These are phyloP conservation scores for Malacosoma neustria DNA, from an alignment of 2,888 invertebrate genomes.

Conservation along the genomic window DNA sequence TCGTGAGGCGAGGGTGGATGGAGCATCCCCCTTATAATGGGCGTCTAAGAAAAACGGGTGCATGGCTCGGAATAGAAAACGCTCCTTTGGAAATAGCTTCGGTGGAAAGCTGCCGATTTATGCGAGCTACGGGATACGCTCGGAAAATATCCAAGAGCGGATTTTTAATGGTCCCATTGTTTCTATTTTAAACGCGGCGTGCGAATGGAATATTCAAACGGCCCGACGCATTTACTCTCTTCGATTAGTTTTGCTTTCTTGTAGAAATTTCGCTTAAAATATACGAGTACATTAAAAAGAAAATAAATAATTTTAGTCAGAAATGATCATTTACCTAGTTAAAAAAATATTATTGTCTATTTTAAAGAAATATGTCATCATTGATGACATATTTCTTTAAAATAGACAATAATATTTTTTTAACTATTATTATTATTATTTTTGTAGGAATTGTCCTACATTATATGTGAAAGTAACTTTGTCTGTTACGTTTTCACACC, in stretches of 20 bases:
- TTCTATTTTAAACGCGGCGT: conserved; percentile 70
- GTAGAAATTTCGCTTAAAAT: no score
- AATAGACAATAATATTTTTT: no score
- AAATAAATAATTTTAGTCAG: no score
- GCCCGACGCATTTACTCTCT: conserved; percentile 11
- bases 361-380: no score
- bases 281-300: no score
- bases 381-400: no score
- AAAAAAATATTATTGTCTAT: no score
- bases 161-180: conserved; percentile 73
- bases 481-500: no score
- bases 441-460: no score
- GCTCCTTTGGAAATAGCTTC: conserved; percentile 73
- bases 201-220: conserved; percentile 68
- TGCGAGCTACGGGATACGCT: conserved; percentile 67
- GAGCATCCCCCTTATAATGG: conserved; percentile 62
- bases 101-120: conserved; percentile 73
- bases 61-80: conserved; percentile 71
- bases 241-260: conserved; percentile 12
- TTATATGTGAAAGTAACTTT: no score
- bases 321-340: no score
- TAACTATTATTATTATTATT: no score
- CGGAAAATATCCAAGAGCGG: conserved; percentile 70
- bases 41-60: conserved; percentile 73
- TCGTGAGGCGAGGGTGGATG: conserved; percentile 18